A percentile compares a stretch with the other conserved stretches of the same genome.
phyloP scores from a whole-genome alignment of 2,113 vertebrate genomes.

The Cepphus grylle region DNA sequence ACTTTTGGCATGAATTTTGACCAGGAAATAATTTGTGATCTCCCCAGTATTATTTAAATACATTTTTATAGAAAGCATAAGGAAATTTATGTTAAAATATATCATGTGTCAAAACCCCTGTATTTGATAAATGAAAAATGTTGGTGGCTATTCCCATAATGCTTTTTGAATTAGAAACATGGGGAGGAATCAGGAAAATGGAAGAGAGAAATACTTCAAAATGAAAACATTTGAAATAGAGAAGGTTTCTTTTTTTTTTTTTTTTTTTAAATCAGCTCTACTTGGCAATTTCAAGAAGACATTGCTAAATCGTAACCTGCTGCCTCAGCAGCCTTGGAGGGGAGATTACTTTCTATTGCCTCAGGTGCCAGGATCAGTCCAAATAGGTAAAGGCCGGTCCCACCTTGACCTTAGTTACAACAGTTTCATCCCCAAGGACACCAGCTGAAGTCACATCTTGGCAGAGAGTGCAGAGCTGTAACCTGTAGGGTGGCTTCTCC shows the following conservation, averaged over 20 bases:
- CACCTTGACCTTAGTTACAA: background rate
- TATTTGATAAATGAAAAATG: conserved; percentile 15
- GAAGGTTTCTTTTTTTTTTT: background rate
- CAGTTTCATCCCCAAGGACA: background rate
- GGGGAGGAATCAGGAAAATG: background rate
- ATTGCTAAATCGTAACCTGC: background rate
- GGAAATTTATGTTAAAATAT: conserved; percentile 9
- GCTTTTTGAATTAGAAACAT: conserved; percentile 24
- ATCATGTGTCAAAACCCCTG: background rate
- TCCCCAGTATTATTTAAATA: background rate
- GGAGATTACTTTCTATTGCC: background rate
- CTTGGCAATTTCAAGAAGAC: background rate
- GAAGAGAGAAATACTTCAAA: background rate
- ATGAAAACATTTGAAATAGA: conserved; percentile 20
- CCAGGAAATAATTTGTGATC: conserved; percentile 14
- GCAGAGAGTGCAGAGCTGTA: background rate
- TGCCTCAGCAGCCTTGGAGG: background rate
- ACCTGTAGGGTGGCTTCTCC: background rate
- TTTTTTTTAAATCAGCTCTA: background rate
- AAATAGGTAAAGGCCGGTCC: background rate
- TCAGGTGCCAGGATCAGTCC: background rate
- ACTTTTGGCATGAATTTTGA: background rate
- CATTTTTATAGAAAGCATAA: conserved; percentile 4
- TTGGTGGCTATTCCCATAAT: background rate
- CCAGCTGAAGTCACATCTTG: background rate